Conservation (phyloP, 2,113 vertebrate genomes). For the Seriola dumerili region DNA sequence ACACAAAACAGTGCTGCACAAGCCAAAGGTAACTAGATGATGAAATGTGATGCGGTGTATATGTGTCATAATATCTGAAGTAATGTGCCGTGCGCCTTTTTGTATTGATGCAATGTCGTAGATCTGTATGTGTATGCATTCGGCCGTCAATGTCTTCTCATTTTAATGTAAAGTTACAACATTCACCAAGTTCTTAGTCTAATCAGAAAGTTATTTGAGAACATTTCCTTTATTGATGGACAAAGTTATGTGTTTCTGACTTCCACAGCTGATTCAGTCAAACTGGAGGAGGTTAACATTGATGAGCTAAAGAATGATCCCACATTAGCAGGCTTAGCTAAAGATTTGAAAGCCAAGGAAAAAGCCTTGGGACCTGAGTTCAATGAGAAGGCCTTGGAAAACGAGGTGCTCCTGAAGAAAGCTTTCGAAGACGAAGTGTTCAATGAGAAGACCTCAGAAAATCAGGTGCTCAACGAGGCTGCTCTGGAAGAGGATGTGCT, state of each 20-base stretch:
- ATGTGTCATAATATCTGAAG: not conserved
- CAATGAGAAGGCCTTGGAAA: too few relatives aligned
- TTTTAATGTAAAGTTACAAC: too few relatives aligned
- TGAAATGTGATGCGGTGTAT: not conserved
- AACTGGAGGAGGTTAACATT: accelerated
- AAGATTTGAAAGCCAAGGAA: not conserved
- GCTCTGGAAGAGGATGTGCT: not conserved
- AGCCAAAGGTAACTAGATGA: not conserved
- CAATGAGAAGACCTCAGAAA: too few relatives aligned
- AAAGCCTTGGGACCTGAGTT: too few relatives aligned
- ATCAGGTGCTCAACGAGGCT: not conserved
- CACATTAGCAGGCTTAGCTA: too few relatives aligned
- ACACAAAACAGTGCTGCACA: not conserved
- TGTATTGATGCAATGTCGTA: too few relatives aligned
- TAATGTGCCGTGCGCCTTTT: too few relatives aligned
- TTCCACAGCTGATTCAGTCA: not conserved
- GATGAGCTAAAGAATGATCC: not conserved
- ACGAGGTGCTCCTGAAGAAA: too few relatives aligned
- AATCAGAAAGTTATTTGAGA: not conserved
- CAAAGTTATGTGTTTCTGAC: not conserved
- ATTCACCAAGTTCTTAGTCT: not conserved
- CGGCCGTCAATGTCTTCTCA: too few relatives aligned
- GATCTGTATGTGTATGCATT: too few relatives aligned
- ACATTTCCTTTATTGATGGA: not conserved
- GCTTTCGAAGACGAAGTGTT: too few relatives aligned